These are phyloP conservation scores for Pygmarrhopalites habei DNA, from an alignment of 1,140 invertebrate genomes.

Conservation along the genomic window DNA sequence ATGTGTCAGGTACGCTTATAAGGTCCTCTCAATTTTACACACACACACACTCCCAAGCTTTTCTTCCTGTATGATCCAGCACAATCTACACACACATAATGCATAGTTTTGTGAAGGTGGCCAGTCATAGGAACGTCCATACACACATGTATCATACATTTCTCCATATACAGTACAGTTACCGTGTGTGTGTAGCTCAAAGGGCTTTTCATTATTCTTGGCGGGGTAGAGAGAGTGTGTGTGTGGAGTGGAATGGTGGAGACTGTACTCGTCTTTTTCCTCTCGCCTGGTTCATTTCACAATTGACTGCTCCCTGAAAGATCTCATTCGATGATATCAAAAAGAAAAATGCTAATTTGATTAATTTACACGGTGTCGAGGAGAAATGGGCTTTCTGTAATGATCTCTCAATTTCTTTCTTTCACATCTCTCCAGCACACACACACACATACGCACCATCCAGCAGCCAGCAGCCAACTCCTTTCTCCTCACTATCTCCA, in stretches of 20 bases:
- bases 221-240: neutral
- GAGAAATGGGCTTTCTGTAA: conserved; percentile 6
- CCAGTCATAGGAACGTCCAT: too few species aligned
- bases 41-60: neutral
- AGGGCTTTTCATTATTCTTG: conserved; percentile 11
- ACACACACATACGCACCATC: too few species aligned
- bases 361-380: conserved; percentile 22
- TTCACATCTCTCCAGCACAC: too few species aligned
- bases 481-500: too few species aligned
- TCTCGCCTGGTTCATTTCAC: conserved; percentile 19
- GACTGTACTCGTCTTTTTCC: conserved; percentile 3
- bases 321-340: conserved; percentile 21
- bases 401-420: conserved; percentile 23
- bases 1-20: too few species aligned
- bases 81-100: too few species aligned
- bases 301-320: conserved; percentile 1
- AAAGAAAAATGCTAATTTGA: conserved; percentile 35
- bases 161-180: neutral
- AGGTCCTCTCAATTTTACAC: too few species aligned
- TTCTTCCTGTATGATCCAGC: too few species aligned
- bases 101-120: too few species aligned
- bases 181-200: neutral
- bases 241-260: too few species aligned
- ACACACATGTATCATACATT: too few species aligned
- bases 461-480: too few species aligned